A percentile compares a stretch with the other conserved stretches of the same genome.
These are phyloP conservation scores for Epinotia bilunana DNA, from an alignment of 2,888 invertebrate species.

Conservation along the genomic window DNA sequence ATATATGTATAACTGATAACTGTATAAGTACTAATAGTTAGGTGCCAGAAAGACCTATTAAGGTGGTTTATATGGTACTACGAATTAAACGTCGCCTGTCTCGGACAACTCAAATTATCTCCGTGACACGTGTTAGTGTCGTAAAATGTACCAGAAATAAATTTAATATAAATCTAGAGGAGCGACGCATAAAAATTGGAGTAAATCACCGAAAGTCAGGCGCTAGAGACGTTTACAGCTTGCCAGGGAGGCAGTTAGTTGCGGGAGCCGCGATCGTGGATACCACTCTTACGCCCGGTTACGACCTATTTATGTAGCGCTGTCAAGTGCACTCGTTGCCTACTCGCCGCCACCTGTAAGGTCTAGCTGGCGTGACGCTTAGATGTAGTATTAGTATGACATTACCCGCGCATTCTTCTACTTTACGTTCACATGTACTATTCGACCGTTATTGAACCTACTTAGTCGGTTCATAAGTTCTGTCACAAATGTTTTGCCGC, in stretches of 20 bases:
- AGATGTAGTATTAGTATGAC: not conserved
- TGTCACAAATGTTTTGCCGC: no score
- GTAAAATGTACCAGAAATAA: conserved; percentile 80
- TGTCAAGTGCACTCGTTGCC: conserved; percentile 39
- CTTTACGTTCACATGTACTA: no score
- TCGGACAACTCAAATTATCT: conserved; percentile 64
- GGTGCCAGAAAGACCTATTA: not conserved
- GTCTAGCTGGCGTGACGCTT: not conserved
- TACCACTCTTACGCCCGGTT: conserved; percentile 70
- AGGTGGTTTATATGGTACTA: conserved; percentile 23
- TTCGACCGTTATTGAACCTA: no score
- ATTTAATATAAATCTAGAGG: conserved; percentile 65
- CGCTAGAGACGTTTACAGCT: conserved; percentile 82
- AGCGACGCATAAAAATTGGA: conserved; percentile 81
- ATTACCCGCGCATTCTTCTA: no score
- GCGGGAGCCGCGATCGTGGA: conserved; percentile 59
- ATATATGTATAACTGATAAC: not conserved
- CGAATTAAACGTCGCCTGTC: conserved; percentile 53
- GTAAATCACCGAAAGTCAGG: conserved; percentile 83
- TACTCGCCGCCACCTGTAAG: conserved; percentile 29
- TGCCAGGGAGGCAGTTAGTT: conserved; percentile 78
- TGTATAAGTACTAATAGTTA: no score
- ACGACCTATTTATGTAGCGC: conserved; percentile 66
- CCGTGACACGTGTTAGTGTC: conserved; percentile 74
- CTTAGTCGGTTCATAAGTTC: no score